Evolutionary conservation across 2,113 vertebrate species (phyloP).

Genomic region (Notarius lentiginosus): DNA sequence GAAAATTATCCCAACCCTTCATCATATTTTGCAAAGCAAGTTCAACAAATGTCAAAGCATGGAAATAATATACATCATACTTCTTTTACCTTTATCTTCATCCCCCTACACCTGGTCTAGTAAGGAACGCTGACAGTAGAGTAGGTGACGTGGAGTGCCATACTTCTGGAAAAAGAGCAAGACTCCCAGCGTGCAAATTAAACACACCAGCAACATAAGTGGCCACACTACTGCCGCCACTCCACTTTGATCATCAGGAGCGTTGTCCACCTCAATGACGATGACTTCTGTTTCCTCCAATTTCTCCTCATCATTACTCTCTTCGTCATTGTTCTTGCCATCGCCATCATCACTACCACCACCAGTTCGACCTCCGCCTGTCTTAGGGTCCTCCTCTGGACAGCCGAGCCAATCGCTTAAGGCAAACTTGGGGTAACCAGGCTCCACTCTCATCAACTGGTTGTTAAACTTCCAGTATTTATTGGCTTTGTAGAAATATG

Average conservation of each 20-base stretch:
- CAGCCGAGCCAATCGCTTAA: slow-evolving; percentile 88
- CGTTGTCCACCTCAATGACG: slow-evolving; percentile 74
- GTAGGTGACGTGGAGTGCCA: slow-evolving; percentile 83
- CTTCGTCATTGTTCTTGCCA: slow-evolving; percentile 13
- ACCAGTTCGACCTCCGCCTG: slow-evolving; percentile 63
- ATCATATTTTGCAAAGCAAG: not conserved
- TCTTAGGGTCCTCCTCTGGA: slow-evolving; percentile 72
- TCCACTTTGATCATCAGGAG: slow-evolving; percentile 54
- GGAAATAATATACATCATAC: not conserved
- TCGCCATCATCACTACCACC: slow-evolving; percentile 44
- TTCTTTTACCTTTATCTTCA: slow-evolving; percentile 27
- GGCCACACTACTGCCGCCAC: slow-evolving; percentile 77
- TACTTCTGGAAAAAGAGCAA: slow-evolving; percentile 82
- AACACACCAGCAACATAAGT: slow-evolving; percentile 78
- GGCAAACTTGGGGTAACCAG: slow-evolving; percentile 86
- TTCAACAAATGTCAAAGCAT: not conserved
- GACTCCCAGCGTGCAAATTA: slow-evolving; percentile 76
- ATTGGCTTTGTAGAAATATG: slow-evolving; percentile 91
- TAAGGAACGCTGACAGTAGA: slow-evolving; percentile 88
- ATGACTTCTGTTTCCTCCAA: slow-evolving; percentile 76
- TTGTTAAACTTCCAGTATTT: slow-evolving; percentile 95
- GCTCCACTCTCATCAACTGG: slow-evolving; percentile 84
- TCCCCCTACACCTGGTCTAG: slow-evolving; percentile 84
- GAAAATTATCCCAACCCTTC: not conserved
- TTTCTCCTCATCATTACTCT: slow-evolving; percentile 34